Evolutionary conservation across 2,113 vertebrate species (phyloP).

Genomic region (Micromys minutus): DNA sequence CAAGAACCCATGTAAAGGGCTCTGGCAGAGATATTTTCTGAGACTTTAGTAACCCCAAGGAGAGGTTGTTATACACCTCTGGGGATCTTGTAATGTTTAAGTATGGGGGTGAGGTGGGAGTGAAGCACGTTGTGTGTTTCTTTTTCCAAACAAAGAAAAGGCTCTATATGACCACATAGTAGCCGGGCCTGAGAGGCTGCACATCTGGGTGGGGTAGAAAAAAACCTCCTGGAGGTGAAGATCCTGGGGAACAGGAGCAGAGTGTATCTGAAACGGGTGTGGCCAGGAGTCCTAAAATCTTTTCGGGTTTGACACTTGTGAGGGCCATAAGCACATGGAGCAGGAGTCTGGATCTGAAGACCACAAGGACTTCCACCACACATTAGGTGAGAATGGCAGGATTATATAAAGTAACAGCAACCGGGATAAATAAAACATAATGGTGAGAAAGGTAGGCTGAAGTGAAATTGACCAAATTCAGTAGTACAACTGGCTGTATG

Average conservation of each 20-base stretch:
- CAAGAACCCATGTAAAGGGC: not conserved
- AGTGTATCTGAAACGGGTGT: not conserved
- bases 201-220: accelerated
- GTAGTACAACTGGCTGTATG: not conserved
- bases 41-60: not conserved
- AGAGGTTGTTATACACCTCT: not conserved
- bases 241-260: not conserved
- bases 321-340: not conserved
- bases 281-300: not conserved
- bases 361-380: accelerated
- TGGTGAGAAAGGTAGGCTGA: not conserved
- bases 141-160: not conserved
- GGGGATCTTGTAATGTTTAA: not conserved
- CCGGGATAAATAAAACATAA: not conserved
- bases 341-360: not conserved
- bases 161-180: not conserved
- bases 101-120: no score
- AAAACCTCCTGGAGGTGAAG: not conserved
- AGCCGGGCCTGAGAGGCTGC: not conserved
- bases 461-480: not conserved
- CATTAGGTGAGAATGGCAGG: no score
- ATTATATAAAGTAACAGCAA: not conserved
- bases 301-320: not conserved
- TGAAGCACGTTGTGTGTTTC: not conserved
- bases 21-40: not conserved